These are phyloP conservation scores for Gobio gobio DNA, from an alignment of 2,113 vertebrate species.

Conservation along the genomic window DNA sequence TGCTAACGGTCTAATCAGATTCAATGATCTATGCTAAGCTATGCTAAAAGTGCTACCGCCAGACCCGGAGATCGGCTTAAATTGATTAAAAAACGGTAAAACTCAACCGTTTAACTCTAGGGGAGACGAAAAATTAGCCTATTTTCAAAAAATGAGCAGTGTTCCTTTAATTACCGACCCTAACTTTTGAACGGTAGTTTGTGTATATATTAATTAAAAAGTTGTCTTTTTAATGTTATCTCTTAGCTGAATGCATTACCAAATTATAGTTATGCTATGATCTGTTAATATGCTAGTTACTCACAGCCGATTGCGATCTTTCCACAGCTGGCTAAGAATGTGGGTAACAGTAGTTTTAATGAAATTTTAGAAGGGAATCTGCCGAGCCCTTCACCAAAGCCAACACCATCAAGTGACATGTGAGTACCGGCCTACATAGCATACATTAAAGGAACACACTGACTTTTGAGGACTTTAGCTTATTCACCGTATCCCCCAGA, in stretches of 20 bases:
- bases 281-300: not conserved
- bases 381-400: constrained; percentile 85
- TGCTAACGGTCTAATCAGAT: too few species aligned
- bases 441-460: too few species aligned
- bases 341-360: constrained; percentile 93
- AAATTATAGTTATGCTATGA: not conserved
- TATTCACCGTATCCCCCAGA: too few species aligned
- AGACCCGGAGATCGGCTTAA: too few species aligned
- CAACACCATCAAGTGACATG: constrained; percentile 87
- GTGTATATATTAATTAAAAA: not conserved
- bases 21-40: too few species aligned
- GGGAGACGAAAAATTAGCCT: too few species aligned
- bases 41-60: too few species aligned
- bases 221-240: not conserved
- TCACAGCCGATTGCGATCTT: constrained; percentile 35
- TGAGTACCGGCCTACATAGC: constrained; percentile 74
- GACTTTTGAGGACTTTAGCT: too few species aligned
- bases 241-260: not conserved
- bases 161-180: not conserved
- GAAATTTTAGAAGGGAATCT: constrained; percentile 90
- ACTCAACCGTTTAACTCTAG: too few species aligned
- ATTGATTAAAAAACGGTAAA: too few species aligned
- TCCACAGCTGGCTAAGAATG: constrained; percentile 88
- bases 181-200: not conserved
- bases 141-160: too few species aligned